Percentiles rank a stretch among this genome's conserved stretches.
Conservation (phyloP, 2,888 invertebrate species). For the Sepiola atlantica region DNA sequence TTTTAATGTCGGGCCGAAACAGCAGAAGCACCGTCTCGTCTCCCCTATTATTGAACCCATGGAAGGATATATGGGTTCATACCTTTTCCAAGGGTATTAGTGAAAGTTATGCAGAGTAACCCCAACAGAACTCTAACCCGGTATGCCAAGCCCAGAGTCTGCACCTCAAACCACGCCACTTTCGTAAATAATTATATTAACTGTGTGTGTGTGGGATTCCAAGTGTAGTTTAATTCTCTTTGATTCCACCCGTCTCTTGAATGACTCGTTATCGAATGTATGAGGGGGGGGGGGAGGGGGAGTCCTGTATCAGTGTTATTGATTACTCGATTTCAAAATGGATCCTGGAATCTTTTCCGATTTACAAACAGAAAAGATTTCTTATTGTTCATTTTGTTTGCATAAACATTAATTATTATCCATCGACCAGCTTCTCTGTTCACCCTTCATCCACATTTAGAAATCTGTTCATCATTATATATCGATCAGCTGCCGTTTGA, state of each 20-base stretch:
- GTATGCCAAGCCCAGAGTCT: too few species aligned
- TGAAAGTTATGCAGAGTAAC: too few species aligned
- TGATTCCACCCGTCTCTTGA: background rate
- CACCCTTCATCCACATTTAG: background rate
- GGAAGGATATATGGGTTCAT: background rate
- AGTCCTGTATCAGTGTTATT: background rate
- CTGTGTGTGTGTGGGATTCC: background rate
- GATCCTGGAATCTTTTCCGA: background rate
- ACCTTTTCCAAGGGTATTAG: background rate
- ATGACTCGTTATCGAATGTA: background rate
- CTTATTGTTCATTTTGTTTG: background rate
- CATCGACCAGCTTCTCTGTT: background rate
- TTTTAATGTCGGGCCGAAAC: too few species aligned
- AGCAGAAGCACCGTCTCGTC: too few species aligned
- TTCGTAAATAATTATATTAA: too few species aligned
- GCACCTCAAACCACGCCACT: too few species aligned
- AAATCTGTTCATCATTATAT: background rate
- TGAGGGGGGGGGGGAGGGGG: background rate
- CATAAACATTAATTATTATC: slow-evolving; percentile 19
- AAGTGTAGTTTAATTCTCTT: background rate
- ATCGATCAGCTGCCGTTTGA: background rate
- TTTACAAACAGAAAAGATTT: background rate
- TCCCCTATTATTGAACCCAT: too few species aligned
- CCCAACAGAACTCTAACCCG: too few species aligned
- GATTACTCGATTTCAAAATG: background rate